Evolutionary conservation across 2,888 invertebrate species (phyloP), one percentile per base, ranked within the genome.

Genomic region (Synanthedon vespiformis): DNA sequence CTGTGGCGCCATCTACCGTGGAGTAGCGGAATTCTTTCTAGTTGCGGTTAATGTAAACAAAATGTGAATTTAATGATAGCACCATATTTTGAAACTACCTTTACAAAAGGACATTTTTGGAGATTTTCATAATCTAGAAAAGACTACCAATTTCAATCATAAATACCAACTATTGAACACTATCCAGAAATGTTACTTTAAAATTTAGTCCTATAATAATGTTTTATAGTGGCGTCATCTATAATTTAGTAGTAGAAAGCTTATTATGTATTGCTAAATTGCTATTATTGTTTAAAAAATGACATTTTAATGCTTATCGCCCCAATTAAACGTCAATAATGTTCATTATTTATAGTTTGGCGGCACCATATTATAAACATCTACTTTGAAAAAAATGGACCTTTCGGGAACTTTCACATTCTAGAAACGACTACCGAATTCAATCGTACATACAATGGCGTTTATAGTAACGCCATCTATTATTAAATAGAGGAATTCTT

Each of bases 1-100:
- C 53, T 54, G 11, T 6, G 4, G 47, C 52, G 76, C 66, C 72
- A 74, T 71, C 79, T 77, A 60, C 56, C 50, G 61, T 34, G 3
- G 62, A 72, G 58, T 74, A 73, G 77, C 48, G 1, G 34, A 57
- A 68, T 51, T 56, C 55, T 13, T 4, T 48, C 14, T 1, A 13
- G n/a, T 22, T 6, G 22, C 22, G 22, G 22, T 34, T 34, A 10
- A 34, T 34, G 10, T 2, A 10, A 34, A 34, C 22, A 34, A 10
- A 34, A 10, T 34, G 34, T 2, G 10, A 34, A 34, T 10, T 34
- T 34, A 34, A 34, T 34, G 47, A 52, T 58, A 64, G 58, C 72
- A 72, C 72, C 74, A 70, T 34, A 34, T 22, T 5, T 22, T 22
- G 22, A 22, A 22, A 5, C 5, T 22, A 22, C 4, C 22, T 22